Evolutionary conservation across 1,140 invertebrate species (phyloP).

Genomic region (Teleogryllus occipitalis): DNA sequence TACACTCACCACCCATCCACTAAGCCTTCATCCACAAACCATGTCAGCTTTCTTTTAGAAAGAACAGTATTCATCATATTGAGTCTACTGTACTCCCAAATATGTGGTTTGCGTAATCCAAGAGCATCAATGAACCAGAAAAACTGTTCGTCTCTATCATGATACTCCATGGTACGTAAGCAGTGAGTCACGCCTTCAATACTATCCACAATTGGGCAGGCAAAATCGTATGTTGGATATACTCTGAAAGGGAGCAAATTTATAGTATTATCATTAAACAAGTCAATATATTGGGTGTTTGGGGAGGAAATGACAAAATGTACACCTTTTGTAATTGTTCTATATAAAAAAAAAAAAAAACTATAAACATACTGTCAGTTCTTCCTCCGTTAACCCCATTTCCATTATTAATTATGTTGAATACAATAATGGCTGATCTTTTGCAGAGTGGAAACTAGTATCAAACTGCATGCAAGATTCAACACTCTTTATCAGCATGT

Average conservation of each 20-base stretch:
- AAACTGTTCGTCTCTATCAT: constrained; percentile 95
- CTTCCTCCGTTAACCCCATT: too few relatives aligned
- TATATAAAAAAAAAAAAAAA: too few relatives aligned
- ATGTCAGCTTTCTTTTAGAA: constrained; percentile 94
- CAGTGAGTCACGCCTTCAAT: constrained; percentile 97
- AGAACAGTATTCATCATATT: constrained; percentile 98
- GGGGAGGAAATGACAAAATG: too few relatives aligned
- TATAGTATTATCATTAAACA: constrained; percentile 19
- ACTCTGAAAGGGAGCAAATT: constrained; percentile 55
- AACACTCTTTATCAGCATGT: too few relatives aligned
- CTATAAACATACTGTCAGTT: too few relatives aligned
- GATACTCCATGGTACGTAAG: constrained; percentile 95
- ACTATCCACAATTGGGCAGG: constrained; percentile 97
- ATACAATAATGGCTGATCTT: too few relatives aligned
- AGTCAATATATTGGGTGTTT: constrained; percentile 21
- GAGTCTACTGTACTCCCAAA: constrained; percentile 91
- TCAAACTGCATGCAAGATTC: too few relatives aligned
- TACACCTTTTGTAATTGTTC: too few relatives aligned
- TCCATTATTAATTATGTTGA: too few relatives aligned
- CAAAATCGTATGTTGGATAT: constrained; percentile 99
- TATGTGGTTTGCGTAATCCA: constrained; percentile 78
- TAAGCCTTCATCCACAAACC: constrained; percentile 88
- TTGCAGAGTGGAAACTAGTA: too few relatives aligned
- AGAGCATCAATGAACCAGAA: constrained; percentile 92
- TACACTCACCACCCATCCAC: constrained; percentile 88